Base-by-base conservation (phyloP, 2,797 vertebrate species). In the Chloroceryle amazona region DNA sequence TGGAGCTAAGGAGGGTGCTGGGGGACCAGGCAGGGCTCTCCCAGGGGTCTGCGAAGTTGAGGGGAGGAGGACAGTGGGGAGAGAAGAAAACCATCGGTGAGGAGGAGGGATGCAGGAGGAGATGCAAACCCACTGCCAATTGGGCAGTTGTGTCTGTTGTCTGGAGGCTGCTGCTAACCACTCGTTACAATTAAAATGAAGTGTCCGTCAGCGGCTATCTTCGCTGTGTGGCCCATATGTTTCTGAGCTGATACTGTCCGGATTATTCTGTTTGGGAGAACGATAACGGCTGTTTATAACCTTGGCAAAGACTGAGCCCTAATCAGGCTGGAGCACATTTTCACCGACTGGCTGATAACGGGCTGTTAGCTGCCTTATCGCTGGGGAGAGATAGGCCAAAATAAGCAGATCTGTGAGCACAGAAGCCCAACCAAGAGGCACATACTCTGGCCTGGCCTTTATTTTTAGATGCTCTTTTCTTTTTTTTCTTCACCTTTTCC, bases 201-300 rank as follows among this genome's bases (percentile, higher is more conserved):
- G 98, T 99, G 98, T 99, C 99, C 98, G 97, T 99, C 99, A 99
- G 99, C 98, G 98, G 98, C 99, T 99, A 98, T 99, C 99, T 99
- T 97, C 98, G 97, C 99, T 98, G 99, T 99, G 99, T 99, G 99
- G 99, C 98, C 99, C 99, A 99, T 99, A 99, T 99, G 99, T 99
- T 99, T 99, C 98, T 98, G 98, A 98, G 98, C 99, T 99, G 99
- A 99, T 99, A 99, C 98, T 98, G 99, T 98, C 98, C 98, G 99
- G 98, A 99, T 99, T 99, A 99, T 98, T 99, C 98, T 99, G 99
- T 99, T 99, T 98, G 98, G 98, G 98, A 97, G 98, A 98, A 98
- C 97, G 99, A 99, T 99, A 99, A 99, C 98, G 98, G 99, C 99
- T 99, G 99, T 99, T 99, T 99, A 99, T 99, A 99, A 99, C 99